phyloP scores from a whole-genome alignment of 2,113 vertebrate genomes.

The Ariopsis seemanni region DNA sequence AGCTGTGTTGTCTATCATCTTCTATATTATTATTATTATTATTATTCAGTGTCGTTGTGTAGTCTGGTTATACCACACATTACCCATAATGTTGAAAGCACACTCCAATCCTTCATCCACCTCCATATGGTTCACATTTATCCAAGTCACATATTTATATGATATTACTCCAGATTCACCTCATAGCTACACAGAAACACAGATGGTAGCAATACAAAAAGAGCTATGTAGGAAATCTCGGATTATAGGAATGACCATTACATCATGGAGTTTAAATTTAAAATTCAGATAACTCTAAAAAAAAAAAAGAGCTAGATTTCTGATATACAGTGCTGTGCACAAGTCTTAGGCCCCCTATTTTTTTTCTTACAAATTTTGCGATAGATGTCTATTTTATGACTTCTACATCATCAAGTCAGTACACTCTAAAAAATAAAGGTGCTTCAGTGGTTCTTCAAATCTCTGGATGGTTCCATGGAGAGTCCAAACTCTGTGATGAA shows the following conservation, averaged over 20 bases:
- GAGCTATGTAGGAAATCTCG: conserved; percentile 21
- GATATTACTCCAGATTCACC: not conserved
- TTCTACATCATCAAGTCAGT: too few species aligned
- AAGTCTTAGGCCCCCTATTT: too few species aligned
- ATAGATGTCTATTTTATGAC: too few species aligned
- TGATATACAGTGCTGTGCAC: too few species aligned
- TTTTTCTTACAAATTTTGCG: too few species aligned
- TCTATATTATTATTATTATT: not conserved
- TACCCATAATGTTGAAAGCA: not conserved
- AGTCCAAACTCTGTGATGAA: too few species aligned
- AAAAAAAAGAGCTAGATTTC: not conserved
- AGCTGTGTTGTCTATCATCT: not conserved
- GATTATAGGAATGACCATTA: conserved; percentile 23
- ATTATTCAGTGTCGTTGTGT: not conserved
- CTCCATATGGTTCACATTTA: conserved; percentile 22
- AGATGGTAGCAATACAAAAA: conserved; percentile 26
- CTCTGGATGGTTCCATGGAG: too few species aligned
- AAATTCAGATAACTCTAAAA: not conserved
- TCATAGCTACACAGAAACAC: conserved; percentile 2
- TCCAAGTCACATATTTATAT: conserved; percentile 17
- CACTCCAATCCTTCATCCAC: not conserved
- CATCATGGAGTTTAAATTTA: conserved; percentile 15
- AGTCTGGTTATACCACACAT: conserved; percentile 5
- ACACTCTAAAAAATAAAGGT: too few species aligned
- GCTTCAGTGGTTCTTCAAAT: too few species aligned